These are phyloP conservation scores for Calliopsis andreniformis DNA, from an alignment of 1,140 invertebrate genomes.

Conservation along the genomic window DNA sequence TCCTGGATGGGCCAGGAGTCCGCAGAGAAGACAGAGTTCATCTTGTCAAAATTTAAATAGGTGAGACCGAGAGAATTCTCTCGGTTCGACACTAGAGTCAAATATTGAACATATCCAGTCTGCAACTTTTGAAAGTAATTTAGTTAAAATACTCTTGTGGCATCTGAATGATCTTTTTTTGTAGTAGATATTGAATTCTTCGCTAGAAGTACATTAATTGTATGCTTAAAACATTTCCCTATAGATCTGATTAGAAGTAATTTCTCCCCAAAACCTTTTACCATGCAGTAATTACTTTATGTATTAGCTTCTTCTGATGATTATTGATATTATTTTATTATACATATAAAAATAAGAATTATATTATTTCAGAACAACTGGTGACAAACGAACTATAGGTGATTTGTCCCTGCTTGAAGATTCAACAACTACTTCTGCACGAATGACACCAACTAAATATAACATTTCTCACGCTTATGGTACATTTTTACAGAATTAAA, in stretches of 20 bases:
- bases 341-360: background rate
- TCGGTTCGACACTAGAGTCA: slow-evolving; percentile 58
- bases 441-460: slow-evolving; percentile 91
- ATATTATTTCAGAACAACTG: slow-evolving; percentile 72
- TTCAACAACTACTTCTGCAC: slow-evolving; percentile 83
- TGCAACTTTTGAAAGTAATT: slow-evolving; percentile 24
- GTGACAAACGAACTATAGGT: slow-evolving; percentile 75
- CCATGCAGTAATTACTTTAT: background rate
- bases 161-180: background rate
- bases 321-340: background rate
- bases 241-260: slow-evolving; percentile 1
- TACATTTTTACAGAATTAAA: slow-evolving; percentile 63
- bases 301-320: background rate
- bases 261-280: slow-evolving; percentile 7
- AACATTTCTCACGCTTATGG: slow-evolving; percentile 88
- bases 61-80: slow-evolving; percentile 72
- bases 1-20: slow-evolving; percentile 68
- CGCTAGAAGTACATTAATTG: slow-evolving; percentile 1
- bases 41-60: slow-evolving; percentile 74
- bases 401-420: slow-evolving; percentile 82
- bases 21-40: slow-evolving; percentile 64
- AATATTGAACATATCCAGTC: slow-evolving; percentile 19
- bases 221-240: background rate
- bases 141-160: slow-evolving; percentile 8
- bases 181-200: slow-evolving; percentile 6